A percentile compares a stretch with the other conserved stretches of the same genome.
phyloP scores from a whole-genome alignment of 2,888 invertebrate genomes.

The Trichacis sp. region DNA sequence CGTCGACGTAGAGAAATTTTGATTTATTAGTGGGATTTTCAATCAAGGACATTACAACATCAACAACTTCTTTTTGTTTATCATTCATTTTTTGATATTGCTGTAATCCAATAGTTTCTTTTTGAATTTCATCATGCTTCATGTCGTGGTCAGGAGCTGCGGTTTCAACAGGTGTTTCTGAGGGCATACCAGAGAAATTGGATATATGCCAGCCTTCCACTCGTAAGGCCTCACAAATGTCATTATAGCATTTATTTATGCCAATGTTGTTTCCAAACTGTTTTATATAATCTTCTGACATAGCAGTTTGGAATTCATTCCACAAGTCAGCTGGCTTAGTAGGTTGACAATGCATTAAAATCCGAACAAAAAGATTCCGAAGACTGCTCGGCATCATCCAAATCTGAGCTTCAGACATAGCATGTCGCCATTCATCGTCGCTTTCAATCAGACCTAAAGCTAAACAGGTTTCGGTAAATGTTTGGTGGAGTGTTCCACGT shows the following conservation, averaged over 20 bases:
- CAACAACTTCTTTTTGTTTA: constrained; percentile 15
- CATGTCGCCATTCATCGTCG: constrained; percentile 26
- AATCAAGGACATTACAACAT: constrained; percentile 6
- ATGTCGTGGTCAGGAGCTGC: background rate
- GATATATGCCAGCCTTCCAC: constrained; percentile 7
- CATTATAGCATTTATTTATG: background rate
- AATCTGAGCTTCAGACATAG: constrained; percentile 19
- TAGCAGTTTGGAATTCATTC: constrained; percentile 19
- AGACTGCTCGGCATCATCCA: constrained; percentile 42
- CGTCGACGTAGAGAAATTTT: constrained; percentile 51
- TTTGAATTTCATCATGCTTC: background rate
- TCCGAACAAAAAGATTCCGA: constrained; percentile 51
- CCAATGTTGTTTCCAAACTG: background rate
- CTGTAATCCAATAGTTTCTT: background rate
- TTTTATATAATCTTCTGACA: constrained; percentile 14
- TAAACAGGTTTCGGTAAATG: constrained; percentile 51
- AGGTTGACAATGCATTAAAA: constrained; percentile 47
- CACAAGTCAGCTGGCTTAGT: constrained; percentile 28
- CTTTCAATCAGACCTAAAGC: constrained; percentile 38
- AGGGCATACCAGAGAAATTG: background rate
- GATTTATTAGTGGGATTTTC: background rate
- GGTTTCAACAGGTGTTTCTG: background rate
- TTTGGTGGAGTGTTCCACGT: constrained; percentile 44
- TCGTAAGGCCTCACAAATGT: background rate
- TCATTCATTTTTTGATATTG: constrained; percentile 14